These are phyloP conservation scores for Semnornis frantzii DNA, from an alignment of 2,113 vertebrate species.

Conservation along the genomic window DNA sequence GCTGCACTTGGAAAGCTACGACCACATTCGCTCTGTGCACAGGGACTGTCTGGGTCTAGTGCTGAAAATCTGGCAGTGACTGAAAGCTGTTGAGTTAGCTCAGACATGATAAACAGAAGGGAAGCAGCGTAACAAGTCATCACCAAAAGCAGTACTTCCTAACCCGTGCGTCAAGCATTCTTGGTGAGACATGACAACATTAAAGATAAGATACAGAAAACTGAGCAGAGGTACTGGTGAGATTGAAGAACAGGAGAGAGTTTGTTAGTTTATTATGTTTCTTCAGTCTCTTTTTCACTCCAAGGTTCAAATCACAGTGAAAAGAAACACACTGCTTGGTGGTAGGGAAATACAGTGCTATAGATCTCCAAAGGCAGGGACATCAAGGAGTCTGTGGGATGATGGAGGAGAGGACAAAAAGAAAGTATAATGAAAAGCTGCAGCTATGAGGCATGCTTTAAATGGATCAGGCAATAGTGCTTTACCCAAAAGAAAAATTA, in stretches of 20 bases:
- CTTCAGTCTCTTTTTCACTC: not conserved
- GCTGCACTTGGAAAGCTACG: not conserved
- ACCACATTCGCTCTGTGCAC: not conserved
- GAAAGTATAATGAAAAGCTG: not conserved
- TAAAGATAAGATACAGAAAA: slow-evolving; percentile 13
- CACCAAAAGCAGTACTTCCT: slow-evolving; percentile 14
- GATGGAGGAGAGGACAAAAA: not conserved
- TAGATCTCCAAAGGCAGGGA: not conserved
- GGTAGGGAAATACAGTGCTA: not conserved
- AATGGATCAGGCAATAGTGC: not conserved
- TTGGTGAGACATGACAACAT: not conserved
- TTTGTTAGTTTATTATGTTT: not conserved
- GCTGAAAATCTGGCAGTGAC: not conserved
- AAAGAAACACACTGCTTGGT: not conserved
- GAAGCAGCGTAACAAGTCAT: slow-evolving; percentile 1
- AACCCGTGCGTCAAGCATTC: slow-evolving; percentile 1
- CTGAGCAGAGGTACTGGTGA: not conserved
- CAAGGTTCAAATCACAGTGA: not conserved
- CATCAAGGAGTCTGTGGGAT: fast-evolving
- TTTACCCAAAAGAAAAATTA: not conserved
- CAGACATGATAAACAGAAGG: not conserved
- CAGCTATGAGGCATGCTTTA: not conserved
- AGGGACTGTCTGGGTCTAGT: not conserved
- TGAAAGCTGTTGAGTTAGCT: not conserved
- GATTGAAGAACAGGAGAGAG: not conserved